Conservation (phyloP, 2,888 invertebrate species). For the Heliconius aoede region DNA sequence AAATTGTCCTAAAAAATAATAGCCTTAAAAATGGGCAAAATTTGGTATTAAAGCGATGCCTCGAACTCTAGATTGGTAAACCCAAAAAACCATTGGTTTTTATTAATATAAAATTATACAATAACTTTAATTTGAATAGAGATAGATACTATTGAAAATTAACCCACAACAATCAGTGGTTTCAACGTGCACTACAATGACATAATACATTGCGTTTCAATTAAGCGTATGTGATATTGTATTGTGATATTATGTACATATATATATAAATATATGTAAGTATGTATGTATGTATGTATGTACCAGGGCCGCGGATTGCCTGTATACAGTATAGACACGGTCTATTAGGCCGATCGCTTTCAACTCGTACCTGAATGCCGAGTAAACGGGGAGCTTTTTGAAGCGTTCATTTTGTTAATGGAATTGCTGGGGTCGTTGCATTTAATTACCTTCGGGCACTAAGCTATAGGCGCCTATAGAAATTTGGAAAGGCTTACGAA, state of each 20-base stretch:
- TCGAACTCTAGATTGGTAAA: no score
- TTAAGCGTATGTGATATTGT: not conserved
- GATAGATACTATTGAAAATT: not conserved
- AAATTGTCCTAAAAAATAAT: no score
- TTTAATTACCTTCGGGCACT: constrained; percentile 26
- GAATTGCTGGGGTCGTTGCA: constrained; percentile 28
- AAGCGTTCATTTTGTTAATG: constrained; percentile 35
- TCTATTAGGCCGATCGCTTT: constrained; percentile 31
- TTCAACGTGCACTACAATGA: not conserved
- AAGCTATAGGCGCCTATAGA: not conserved
- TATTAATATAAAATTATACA: no score
- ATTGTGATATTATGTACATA: not conserved
- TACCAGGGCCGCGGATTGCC: not conserved
- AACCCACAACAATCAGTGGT: not conserved
- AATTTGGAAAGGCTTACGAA: not conserved
- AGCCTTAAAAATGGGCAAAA: no score
- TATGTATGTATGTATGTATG: not conserved
- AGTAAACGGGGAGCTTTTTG: constrained; percentile 27
- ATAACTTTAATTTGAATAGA: no score
- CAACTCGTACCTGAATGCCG: constrained; percentile 28
- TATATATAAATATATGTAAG: not conserved
- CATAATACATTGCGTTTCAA: not conserved
- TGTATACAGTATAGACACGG: constrained; percentile 9
- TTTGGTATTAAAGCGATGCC: no score
- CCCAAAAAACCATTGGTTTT: no score